Evolutionary conservation across 2,888 invertebrate species (phyloP), one percentile per base, ranked within the genome.

Genomic region (Lingula anatina): DNA sequence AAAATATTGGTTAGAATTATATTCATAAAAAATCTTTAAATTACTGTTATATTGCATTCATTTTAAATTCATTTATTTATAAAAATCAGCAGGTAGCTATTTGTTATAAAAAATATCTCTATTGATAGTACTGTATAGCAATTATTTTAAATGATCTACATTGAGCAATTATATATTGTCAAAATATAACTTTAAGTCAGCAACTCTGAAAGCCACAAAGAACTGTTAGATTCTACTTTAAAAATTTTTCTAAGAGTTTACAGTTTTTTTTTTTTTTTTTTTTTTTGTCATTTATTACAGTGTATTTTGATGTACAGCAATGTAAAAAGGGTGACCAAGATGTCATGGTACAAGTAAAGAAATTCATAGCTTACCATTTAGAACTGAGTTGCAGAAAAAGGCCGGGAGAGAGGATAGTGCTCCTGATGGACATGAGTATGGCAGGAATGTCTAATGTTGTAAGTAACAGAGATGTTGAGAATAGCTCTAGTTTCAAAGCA

Each of bases 401-500:
- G 20, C 69, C 71, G 5, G 86, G 89, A 46, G 84, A 86, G 57
- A 83, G 84, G 68, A 84, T 95, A 47, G 87, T 90, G 2, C 77
- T 93, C 56, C 86, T 95, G 67, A 92, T 95, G 68, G 95, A 95
- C 76, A 88, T 95, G 88, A 85, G 86, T 31, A 88, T 88, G 23
- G 86, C 90, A 55, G 92, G 94, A 0, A 65, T 94, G 1, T 82
- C 85, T 7, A 91, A 92, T 67, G 83, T 94, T 84, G 78, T 77
- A 61, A 57, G 67, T 55, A 23, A 9, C n/a, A 4, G 2, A n/a
- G n/a, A n/a, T n/a, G n/a, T n/a, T n/a, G n/a, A n/a, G n/a, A n/a
- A n/a, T n/a, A n/a, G n/a, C n/a, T n/a, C n/a, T n/a, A n/a, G n/a
- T n/a, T n/a, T n/a, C n/a, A n/a, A n/a, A n/a, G n/a, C n/a, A n/a